Percentiles rank a stretch among this genome's conserved stretches.
Conservation (phyloP, 2,797 vertebrate species). For the Chanos chanos region DNA sequence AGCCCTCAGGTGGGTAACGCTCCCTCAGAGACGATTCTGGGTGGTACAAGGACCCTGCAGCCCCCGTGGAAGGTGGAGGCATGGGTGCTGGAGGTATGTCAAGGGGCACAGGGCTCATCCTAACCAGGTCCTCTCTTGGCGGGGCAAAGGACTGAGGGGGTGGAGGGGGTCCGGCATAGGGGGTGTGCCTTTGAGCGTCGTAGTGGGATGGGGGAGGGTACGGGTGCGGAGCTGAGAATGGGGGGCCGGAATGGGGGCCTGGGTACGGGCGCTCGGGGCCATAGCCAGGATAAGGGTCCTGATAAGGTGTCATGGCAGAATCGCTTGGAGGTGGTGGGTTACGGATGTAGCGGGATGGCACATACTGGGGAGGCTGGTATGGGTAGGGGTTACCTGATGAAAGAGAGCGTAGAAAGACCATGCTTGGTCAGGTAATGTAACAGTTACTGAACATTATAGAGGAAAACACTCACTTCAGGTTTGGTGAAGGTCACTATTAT, state of each 20-base stretch:
- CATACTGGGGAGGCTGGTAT: slow-evolving; percentile 78
- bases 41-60: slow-evolving; percentile 81
- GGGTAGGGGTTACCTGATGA: slow-evolving; percentile 90
- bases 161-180: slow-evolving; percentile 78
- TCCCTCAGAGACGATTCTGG: slow-evolving; percentile 79
- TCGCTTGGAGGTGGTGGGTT: slow-evolving; percentile 81
- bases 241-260: slow-evolving; percentile 72
- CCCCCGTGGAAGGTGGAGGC: slow-evolving; percentile 59
- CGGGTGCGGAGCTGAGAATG: slow-evolving; percentile 74
- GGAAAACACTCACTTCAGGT: too few relatives aligned
- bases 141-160: slow-evolving; percentile 79
- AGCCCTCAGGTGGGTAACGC: slow-evolving; percentile 84
- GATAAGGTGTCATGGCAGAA: slow-evolving; percentile 79
- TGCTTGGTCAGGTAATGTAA: not conserved
- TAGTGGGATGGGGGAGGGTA: slow-evolving; percentile 84
- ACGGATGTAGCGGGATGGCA: slow-evolving; percentile 82
- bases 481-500: too few relatives aligned
- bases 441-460: not conserved
- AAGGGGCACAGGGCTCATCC: slow-evolving; percentile 85
- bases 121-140: slow-evolving; percentile 85
- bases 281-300: slow-evolving; percentile 82
- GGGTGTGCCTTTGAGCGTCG: slow-evolving; percentile 73
- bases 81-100: slow-evolving; percentile 72
- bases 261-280: slow-evolving; percentile 85
- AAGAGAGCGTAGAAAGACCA: slow-evolving; percentile 23